Evolutionary conservation across 2,888 invertebrate species (phyloP).

Genomic region (Thumatha senex): DNA sequence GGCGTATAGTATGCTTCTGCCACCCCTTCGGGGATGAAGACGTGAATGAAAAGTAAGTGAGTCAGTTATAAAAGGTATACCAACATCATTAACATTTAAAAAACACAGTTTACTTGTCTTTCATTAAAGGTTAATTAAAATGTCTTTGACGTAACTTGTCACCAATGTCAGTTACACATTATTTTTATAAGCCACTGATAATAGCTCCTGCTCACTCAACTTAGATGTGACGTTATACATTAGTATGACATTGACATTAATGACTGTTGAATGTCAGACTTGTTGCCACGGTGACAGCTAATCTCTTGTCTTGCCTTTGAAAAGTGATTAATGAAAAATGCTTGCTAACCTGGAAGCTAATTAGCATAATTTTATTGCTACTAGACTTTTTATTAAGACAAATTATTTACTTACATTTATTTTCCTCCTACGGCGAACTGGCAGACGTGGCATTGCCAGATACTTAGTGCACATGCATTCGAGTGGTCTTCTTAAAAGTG

Average conservation of each 20-base stretch:
- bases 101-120: background rate
- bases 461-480: too few relatives aligned
- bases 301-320: constrained; percentile 16
- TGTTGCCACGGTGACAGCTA: constrained; percentile 26
- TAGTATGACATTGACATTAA: constrained; percentile 34
- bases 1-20: too few relatives aligned
- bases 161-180: background rate
- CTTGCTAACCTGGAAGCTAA: background rate
- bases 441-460: too few relatives aligned
- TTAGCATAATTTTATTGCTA: constrained; percentile 1
- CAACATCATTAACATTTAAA: too few relatives aligned
- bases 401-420: too few relatives aligned
- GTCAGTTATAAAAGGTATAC: background rate
- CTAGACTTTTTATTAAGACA: background rate
- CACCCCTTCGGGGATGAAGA: too few relatives aligned
- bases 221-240: constrained; percentile 13
- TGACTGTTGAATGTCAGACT: constrained; percentile 33
- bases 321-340: constrained; percentile 12
- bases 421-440: too few relatives aligned
- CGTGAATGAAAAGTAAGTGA: too few relatives aligned
- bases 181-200: constrained; percentile 1
- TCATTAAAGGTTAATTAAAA: constrained; percentile 8
- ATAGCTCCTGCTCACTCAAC: constrained; percentile 5
- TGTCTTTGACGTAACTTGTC: constrained; percentile 1
- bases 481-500: too few relatives aligned